A percentile compares a stretch with the other conserved stretches of the same genome.
Conservation (phyloP, 2,797 vertebrate species). For the Platyrinchus mystaceus region DNA sequence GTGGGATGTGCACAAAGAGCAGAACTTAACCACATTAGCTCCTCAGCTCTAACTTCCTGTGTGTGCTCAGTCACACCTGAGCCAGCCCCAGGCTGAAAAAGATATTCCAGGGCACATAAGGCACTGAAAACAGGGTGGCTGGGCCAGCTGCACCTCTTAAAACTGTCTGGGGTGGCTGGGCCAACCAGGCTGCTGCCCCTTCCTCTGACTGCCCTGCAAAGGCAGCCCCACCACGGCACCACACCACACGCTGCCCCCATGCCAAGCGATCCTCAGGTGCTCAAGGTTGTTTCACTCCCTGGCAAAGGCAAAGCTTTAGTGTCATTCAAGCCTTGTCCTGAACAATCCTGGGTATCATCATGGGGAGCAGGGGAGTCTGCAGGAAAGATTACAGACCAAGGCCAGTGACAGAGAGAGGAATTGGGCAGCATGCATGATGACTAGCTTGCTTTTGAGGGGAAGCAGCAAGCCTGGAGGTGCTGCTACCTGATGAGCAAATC, state of each 20-base stretch:
- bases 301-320: background rate
- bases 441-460: background rate
- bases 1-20: background rate
- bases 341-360: background rate
- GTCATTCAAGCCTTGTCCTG: background rate
- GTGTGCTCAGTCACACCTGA: background rate
- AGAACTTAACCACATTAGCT: background rate
- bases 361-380: background rate
- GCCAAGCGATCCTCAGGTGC: fast-evolving
- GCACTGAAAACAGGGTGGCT: background rate
- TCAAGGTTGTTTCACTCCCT: fast-evolving
- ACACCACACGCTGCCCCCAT: fast-evolving
- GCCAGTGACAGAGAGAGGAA: background rate
- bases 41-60: background rate
- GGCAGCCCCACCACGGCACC: fast-evolving
- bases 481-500: background rate
- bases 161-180: too few relatives aligned
- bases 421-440: background rate
- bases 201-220: background rate
- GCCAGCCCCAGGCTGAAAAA: background rate
- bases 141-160: background rate
- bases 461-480: background rate
- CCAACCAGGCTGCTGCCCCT: background rate
- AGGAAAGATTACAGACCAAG: background rate
- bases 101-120: background rate